Evolutionary conservation across 2,888 invertebrate genomes (phyloP).

Genomic region (Aromia moschata): DNA sequence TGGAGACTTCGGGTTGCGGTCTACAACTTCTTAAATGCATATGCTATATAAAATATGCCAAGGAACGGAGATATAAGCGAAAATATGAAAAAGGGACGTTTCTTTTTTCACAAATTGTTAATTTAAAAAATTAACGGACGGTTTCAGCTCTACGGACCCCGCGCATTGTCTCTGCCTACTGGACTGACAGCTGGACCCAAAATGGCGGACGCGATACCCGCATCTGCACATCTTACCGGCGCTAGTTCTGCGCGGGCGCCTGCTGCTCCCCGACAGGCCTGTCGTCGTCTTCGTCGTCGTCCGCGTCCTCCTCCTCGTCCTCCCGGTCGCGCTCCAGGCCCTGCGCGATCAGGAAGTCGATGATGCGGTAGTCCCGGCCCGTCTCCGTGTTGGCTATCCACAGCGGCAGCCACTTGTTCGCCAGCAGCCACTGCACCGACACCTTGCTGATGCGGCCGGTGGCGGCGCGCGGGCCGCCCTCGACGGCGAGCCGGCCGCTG

Average conservation of each 20-base stretch:
- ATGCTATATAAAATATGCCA: no score
- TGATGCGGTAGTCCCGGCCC: conserved; percentile 60
- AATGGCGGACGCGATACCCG: no score
- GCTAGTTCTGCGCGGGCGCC: conserved; percentile 23
- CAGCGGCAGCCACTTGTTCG: conserved; percentile 73
- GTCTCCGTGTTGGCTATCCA: conserved; percentile 69
- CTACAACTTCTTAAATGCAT: no score
- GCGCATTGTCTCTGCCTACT: no score
- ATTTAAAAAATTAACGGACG: no score
- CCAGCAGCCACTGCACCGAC: conserved; percentile 72
- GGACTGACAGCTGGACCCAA: no score
- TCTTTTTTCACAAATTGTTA: no score
- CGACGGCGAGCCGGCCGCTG: conserved; percentile 62
- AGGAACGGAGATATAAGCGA: no score
- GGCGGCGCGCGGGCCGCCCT: conserved; percentile 57
- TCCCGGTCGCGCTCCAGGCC: conserved; percentile 52
- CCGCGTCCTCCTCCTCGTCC: conserved; percentile 38
- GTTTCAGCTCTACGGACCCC: no score
- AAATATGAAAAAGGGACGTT: no score
- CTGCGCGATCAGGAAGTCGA: conserved; percentile 58
- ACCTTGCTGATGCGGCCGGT: conserved; percentile 69
- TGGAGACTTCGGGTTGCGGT: no score
- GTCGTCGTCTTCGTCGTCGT: background rate
- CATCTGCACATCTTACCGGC: background rate
- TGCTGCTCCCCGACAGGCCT: conserved; percentile 11